These are phyloP conservation scores for Polyploca ridens DNA, from an alignment of 2,888 invertebrate species.

Conservation along the genomic window DNA sequence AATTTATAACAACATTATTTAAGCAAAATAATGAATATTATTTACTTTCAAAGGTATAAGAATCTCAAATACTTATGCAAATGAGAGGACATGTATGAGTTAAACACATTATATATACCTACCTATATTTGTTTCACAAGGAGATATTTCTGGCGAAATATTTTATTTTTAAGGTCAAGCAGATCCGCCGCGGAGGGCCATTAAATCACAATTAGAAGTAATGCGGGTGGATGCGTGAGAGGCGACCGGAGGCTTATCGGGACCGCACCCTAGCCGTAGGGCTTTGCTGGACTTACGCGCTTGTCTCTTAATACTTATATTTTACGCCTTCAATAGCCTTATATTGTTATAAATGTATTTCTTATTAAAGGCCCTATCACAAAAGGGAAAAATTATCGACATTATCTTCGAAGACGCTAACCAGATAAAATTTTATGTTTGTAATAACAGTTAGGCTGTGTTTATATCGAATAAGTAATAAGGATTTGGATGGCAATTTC, in stretches of 20 bases:
- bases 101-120: constrained; percentile 18
- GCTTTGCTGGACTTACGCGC: constrained; percentile 75
- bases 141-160: constrained; percentile 49
- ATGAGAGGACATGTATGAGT: not conserved
- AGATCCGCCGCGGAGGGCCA: constrained; percentile 71
- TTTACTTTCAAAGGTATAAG: too few species aligned
- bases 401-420: constrained; percentile 25
- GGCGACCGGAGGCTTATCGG: constrained; percentile 65
- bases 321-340: constrained; percentile 51
- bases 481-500: constrained; percentile 38
- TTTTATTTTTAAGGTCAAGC: constrained; percentile 72
- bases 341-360: constrained; percentile 43
- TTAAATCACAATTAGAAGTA: constrained; percentile 83
- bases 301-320: constrained; percentile 73
- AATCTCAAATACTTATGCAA: not conserved
- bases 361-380: constrained; percentile 17
- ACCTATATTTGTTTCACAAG: constrained; percentile 34
- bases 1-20: too few species aligned
- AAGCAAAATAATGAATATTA: not conserved
- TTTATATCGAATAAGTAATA: constrained; percentile 45
- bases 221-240: constrained; percentile 80
- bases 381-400: constrained; percentile 7
- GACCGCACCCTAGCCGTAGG: constrained; percentile 56
- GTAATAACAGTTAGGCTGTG: constrained; percentile 41
- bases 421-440: constrained; percentile 44